Evolutionary conservation across 2,113 vertebrate species (phyloP).

Genomic region (Thomomys bottae): DNA sequence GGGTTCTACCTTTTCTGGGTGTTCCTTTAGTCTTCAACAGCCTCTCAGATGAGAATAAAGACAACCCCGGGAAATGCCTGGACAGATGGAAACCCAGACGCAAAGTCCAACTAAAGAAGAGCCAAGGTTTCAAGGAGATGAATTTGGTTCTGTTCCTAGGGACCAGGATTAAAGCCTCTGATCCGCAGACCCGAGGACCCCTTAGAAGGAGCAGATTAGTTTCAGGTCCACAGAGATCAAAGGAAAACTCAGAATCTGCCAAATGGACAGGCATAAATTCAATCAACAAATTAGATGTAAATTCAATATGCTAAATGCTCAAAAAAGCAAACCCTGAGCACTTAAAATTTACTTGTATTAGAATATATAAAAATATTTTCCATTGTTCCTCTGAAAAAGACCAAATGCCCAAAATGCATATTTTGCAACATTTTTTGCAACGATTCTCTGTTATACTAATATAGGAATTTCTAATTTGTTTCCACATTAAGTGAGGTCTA

Average conservation of each 20-base stretch:
- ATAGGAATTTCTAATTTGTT: neutral
- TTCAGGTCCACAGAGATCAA: conserved; percentile 26
- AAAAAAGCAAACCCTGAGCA: neutral
- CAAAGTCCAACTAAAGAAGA: conserved; percentile 21
- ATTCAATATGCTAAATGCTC: conserved; percentile 11
- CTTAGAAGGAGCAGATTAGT: conserved; percentile 44
- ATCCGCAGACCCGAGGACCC: neutral
- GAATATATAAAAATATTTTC: neutral
- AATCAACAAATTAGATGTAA: conserved; percentile 48
- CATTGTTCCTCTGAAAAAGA: conserved; percentile 10
- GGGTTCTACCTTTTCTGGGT: neutral
- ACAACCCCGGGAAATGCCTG: neutral
- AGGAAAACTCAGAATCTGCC: conserved; percentile 20
- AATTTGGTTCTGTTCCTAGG: neutral
- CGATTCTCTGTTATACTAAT: neutral
- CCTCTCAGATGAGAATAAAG: conserved; percentile 21
- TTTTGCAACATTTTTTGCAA: neutral
- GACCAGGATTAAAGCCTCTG: conserved; percentile 21
- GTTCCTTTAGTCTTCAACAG: neutral
- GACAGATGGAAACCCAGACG: conserved; percentile 56
- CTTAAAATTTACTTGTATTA: conserved; percentile 12
- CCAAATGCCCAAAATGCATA: conserved; percentile 27
- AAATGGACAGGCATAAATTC: conserved; percentile 28
- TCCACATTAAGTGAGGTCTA: neutral
- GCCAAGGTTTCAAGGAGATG: neutral